A percentile compares a stretch with the other conserved stretches of the same genome.
phyloP scores from a whole-genome alignment of 2,888 invertebrate species.

The Ophion ventricosus region DNA sequence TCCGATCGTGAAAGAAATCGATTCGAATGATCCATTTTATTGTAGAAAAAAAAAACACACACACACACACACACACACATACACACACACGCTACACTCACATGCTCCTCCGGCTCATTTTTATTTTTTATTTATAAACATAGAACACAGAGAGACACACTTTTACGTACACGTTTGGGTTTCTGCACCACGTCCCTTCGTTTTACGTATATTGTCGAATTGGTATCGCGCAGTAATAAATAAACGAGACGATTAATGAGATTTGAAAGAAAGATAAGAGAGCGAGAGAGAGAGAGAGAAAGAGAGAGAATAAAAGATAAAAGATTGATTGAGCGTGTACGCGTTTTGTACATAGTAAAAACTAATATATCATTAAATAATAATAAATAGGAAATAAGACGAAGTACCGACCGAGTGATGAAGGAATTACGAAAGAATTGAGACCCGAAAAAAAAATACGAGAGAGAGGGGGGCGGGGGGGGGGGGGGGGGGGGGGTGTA shows the following conservation, averaged over 20 bases:
- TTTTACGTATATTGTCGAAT: constrained; percentile 8
- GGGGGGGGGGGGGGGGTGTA: constrained; percentile 14
- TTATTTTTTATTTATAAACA: no score
- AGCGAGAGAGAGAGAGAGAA: constrained; percentile 49
- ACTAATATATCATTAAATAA: constrained; percentile 80
- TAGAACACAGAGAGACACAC: no score
- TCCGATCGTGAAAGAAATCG: constrained; percentile 61
- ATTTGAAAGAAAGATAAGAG: not conserved
- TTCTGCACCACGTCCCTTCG: no score
- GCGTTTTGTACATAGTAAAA: constrained; percentile 79
- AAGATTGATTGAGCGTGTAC: constrained; percentile 67
- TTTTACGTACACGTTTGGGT: no score
- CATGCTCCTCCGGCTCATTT: no score
- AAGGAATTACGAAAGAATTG: constrained; percentile 13
- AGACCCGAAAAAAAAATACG: constrained; percentile 10
- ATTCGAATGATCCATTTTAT: constrained; percentile 62
- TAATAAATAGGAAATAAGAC: constrained; percentile 72
- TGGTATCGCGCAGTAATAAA: constrained; percentile 37
- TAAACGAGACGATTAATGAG: not conserved
- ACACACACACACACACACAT: not conserved
- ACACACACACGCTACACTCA: no score
- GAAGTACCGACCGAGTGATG: constrained; percentile 40
- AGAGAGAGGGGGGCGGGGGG: constrained; percentile 13
- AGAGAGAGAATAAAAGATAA: constrained; percentile 33
- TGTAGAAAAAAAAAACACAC: constrained; percentile 34